A percentile compares a stretch with the other conserved stretches of the same genome.
phyloP scores from a whole-genome alignment of 2,113 vertebrate genomes.

The Tyrannus savana region DNA sequence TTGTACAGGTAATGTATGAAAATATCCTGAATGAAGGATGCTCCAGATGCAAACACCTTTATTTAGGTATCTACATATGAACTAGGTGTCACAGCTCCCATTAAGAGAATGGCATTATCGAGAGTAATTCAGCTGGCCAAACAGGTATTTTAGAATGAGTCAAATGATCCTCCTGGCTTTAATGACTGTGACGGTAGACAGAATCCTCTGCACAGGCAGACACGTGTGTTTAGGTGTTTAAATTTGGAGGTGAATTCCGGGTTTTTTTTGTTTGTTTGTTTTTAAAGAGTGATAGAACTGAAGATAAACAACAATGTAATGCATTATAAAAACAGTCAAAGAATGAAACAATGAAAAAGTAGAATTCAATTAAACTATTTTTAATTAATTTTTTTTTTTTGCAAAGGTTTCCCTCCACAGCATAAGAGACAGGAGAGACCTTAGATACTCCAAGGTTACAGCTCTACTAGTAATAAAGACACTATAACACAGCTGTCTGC shows the following conservation, averaged over 20 bases:
- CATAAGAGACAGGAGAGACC: not conserved
- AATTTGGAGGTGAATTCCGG: not conserved
- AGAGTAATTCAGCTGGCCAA: not conserved
- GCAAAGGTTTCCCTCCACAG: not conserved
- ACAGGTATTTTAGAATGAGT: not conserved
- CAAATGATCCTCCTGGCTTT: not conserved
- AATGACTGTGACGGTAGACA: not conserved
- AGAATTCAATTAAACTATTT: not conserved
- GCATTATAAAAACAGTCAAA: not conserved
- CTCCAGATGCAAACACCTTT: not conserved
- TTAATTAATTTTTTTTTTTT: not conserved
- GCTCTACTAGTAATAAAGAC: not conserved
- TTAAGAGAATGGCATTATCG: not conserved
- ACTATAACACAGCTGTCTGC: not conserved
- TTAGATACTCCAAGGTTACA: not conserved
- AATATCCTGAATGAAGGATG: not conserved
- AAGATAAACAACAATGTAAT: not conserved
- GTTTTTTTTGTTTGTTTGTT: not conserved
- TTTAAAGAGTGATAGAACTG: not conserved
- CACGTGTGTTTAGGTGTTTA: accelerated
- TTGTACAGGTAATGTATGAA: not conserved
- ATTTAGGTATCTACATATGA: not conserved
- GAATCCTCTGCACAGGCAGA: not conserved
- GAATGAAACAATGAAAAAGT: not conserved
- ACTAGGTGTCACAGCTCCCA: not conserved